phyloP scores from a whole-genome alignment of 2,113 vertebrate species.

The Epinephelus fuscoguttatus region DNA sequence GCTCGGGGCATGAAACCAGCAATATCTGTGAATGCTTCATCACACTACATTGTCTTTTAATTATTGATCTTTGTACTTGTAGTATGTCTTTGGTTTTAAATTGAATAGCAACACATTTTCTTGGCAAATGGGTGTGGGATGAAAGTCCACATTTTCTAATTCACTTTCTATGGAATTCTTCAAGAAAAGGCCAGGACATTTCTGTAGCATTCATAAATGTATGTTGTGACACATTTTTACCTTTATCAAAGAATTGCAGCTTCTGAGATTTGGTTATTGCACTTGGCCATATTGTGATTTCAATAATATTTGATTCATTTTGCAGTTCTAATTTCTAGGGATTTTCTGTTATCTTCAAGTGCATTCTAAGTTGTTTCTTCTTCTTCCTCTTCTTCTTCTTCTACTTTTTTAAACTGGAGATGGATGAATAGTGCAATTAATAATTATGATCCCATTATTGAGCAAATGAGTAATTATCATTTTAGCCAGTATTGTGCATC shows the following conservation, averaged over 20 bases:
- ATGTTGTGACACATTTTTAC: too few relatives aligned
- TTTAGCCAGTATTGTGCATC: background rate
- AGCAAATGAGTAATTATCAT: slow-evolving; percentile 8
- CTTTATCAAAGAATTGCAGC: too few relatives aligned
- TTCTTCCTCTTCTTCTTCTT: background rate
- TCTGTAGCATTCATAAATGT: too few relatives aligned
- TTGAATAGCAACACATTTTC: slow-evolving; percentile 38
- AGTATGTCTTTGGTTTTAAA: slow-evolving; percentile 60
- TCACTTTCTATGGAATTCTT: background rate
- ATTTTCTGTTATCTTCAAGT: background rate
- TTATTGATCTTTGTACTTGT: slow-evolving; percentile 61
- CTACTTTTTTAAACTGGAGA: background rate
- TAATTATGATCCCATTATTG: background rate
- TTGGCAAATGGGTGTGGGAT: background rate
- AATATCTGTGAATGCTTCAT: slow-evolving; percentile 61
- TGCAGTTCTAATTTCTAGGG: too few relatives aligned
- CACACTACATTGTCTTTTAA: slow-evolving; percentile 60
- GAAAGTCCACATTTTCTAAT: slow-evolving; percentile 9
- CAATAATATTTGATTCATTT: too few relatives aligned
- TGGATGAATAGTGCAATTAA: background rate
- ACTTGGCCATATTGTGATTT: too few relatives aligned
- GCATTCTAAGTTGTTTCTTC: background rate
- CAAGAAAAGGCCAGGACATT: background rate
- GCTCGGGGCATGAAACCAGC: slow-evolving; percentile 32
- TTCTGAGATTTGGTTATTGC: too few relatives aligned